Evolutionary conservation across 2,888 invertebrate species (phyloP).

Genomic region (Phalera bucephala): DNA sequence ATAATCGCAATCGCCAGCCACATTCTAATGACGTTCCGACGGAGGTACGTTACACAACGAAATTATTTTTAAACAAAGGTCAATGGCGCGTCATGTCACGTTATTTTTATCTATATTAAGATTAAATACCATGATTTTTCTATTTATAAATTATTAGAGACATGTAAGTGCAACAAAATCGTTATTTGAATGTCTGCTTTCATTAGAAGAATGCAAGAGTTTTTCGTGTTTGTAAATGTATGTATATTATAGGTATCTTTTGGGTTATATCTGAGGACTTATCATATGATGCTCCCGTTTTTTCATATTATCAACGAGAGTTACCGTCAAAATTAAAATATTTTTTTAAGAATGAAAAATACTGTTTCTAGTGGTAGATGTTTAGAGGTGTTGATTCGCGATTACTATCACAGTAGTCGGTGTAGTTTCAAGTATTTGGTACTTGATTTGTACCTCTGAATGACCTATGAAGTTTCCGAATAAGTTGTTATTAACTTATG

Average conservation of each 20-base stretch:
- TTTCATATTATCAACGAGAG: no score
- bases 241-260: neutral
- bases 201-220: conserved; percentile 18
- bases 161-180: conserved; percentile 13
- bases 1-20: conserved; percentile 47
- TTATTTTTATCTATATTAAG: conserved; percentile 14
- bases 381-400: no score
- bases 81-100: conserved; percentile 47
- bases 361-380: no score
- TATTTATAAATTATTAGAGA: conserved; percentile 18
- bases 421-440: no score
- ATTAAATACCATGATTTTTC: conserved; percentile 21
- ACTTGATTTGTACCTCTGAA: neutral
- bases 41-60: conserved; percentile 49
- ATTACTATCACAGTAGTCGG: no score
- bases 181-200: conserved; percentile 19
- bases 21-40: conserved; percentile 54
- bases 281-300: no score
- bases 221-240: neutral
- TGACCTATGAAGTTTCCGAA: no score
- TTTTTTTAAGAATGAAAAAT: no score
- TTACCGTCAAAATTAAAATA: no score
- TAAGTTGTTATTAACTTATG: no score
- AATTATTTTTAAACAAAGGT: conserved; percentile 47
- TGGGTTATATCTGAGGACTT: no score